A percentile compares a stretch with the other conserved stretches of the same genome.
These are phyloP conservation scores for Penelope pileata DNA, from an alignment of 2,113 vertebrate species.

Conservation along the genomic window DNA sequence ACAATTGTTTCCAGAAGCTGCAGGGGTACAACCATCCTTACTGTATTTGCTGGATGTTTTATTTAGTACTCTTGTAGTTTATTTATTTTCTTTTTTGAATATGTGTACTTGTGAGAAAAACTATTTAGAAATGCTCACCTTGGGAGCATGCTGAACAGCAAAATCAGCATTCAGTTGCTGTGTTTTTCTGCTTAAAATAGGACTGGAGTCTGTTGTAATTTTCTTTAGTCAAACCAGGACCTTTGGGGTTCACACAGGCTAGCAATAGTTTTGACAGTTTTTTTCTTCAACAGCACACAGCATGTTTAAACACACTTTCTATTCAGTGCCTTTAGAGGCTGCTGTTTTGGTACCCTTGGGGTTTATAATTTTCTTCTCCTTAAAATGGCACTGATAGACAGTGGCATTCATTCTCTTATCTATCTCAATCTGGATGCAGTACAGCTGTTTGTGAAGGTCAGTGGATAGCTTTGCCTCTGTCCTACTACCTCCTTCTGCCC, in stretches of 20 bases:
- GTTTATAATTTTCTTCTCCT: not conserved
- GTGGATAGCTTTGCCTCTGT: not conserved
- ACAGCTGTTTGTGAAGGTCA: not conserved
- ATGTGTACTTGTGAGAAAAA: not conserved
- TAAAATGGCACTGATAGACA: not conserved
- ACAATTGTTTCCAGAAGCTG: not conserved
- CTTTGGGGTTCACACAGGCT: not conserved
- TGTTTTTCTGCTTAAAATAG: conserved; percentile 15
- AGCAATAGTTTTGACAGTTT: not conserved
- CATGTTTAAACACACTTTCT: not conserved
- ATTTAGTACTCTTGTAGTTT: not conserved
- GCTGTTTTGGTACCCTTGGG: not conserved
- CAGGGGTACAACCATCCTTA: not conserved
- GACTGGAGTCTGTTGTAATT: not conserved
- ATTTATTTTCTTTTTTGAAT: not conserved
- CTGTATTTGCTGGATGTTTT: not conserved
- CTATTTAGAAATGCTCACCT: not conserved
- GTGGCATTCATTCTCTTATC: not conserved
- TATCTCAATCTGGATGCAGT: not conserved
- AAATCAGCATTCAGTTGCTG: not conserved
- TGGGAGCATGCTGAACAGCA: not conserved
- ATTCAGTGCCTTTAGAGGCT: not conserved
- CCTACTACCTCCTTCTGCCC: too few relatives aligned
- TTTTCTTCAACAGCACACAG: not conserved
- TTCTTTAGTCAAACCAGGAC: conserved; percentile 2